Base-by-base conservation (phyloP, 2,797 vertebrate genomes). In the Poecilia picta region DNA sequence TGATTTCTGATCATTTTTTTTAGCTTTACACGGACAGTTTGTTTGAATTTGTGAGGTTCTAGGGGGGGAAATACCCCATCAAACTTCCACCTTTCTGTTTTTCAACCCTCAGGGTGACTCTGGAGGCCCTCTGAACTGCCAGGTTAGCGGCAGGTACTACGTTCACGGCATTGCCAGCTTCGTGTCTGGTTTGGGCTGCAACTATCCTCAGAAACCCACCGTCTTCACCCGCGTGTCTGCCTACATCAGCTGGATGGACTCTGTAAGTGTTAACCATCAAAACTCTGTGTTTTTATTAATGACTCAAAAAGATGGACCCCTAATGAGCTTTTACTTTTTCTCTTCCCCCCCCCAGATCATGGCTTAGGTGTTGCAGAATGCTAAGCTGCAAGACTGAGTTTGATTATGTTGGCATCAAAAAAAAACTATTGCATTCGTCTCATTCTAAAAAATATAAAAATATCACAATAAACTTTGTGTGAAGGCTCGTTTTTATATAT, bases 221-320 rank as follows among this genome's bases (percentile, higher is more conserved):
- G 96, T 98, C 82, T 98, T 97, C 96, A 97, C 96, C 41, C 95
- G 96, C 0, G 95, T 97, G 77, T 97, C 97, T 4, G 95, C 96
- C 87, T 97, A 96, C 90, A 94, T 93, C 75, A 78, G 92, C 55
- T 98, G 97, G 97, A 96, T 97, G 2, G 77, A 94, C 85, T 80
- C 85, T 46, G 91, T 94, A 36, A 85, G 92, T 92, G 51, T 82
- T 68, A 51, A 41, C 23, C 12, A 12, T n/a, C 23, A 53, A 1
- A 31, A 25, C 5, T 36, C 11, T 1, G 47, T 72, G 8, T 41
- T 43, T 64, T 7, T 6, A 4, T 18, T 20, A 55, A 53, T 8
- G 3, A 55, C 25, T n/a, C 20, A 5, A 62, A 20, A 20, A n/a
- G 33, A 2, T 31, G 53, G 1, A 64, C 57, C 16, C 1, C 39